Evolutionary conservation across 1,140 invertebrate species (phyloP).

Genomic region (Venturia canescens): DNA sequence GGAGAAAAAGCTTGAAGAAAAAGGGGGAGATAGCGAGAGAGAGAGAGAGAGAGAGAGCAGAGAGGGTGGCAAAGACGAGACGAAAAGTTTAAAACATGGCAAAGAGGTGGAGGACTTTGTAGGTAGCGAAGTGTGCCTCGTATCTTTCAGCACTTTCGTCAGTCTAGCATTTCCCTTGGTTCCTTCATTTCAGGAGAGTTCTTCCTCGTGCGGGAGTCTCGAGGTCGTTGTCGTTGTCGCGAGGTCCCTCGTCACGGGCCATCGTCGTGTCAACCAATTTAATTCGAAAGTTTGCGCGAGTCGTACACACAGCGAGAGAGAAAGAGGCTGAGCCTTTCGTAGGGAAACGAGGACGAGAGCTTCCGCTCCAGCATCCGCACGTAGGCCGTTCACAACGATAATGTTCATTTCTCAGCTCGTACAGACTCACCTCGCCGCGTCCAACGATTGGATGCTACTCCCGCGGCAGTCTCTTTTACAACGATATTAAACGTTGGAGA

Average conservation of each 20-base stretch:
- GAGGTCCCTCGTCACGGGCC: conserved; percentile 45
- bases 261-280: conserved; percentile 54
- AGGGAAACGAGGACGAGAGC: neutral
- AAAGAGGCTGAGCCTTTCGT: conserved; percentile 5
- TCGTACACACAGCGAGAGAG: too few species aligned
- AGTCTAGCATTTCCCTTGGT: conserved; percentile 3
- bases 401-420: conserved; percentile 39
- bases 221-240: neutral
- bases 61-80: conserved; percentile 2
- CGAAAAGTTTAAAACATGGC: conserved; percentile 36
- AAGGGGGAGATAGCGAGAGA: too few species aligned
- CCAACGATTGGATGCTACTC: conserved; percentile 50
- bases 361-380: neutral
- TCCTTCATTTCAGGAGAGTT: conserved; percentile 8
- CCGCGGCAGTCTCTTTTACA: conserved; percentile 49
- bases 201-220: neutral
- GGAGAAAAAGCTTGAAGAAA: conserved; percentile 6
- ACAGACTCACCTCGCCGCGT: conserved; percentile 45
- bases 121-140: neutral
- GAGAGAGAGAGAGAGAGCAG: too few species aligned
- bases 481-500: conserved; percentile 53
- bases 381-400: neutral
- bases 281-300: conserved; percentile 64
- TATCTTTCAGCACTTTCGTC: conserved; percentile 24
- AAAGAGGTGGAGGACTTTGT: neutral